Base-by-base conservation (phyloP, 2,113 vertebrate species). In the Rhinolophus ferrumequinum region DNA sequence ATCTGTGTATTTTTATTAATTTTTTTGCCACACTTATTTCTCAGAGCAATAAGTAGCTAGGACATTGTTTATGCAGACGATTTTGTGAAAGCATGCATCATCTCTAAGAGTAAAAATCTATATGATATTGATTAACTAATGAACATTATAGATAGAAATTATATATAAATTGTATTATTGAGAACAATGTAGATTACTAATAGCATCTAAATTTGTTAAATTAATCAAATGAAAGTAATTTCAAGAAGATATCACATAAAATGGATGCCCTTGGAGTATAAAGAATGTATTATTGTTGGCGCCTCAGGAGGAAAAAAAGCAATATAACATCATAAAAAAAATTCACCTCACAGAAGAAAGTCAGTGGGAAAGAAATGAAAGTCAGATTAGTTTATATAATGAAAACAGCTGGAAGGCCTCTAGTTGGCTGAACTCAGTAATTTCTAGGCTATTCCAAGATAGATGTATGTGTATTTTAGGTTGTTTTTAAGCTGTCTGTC, bases 301-400 rank as follows among this genome's bases (percentile, higher is more conserved):
- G 76, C 88, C 93, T 92, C 76, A 13, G 82, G 88, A 95, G 69
- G 38, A 79, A 91, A 90, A 44, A 47, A 75, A 94, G 50, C 88
- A 96, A 87, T 96, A 92, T 84, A 83, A 73, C 88, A 90, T 77
- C 67, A 88, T 79, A 58, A 93, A 95, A 90, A 96, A 96, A 95
- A 89, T 30, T 82, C 35, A 97, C 90, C 58, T 95, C 69, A 22
- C 54, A 83, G 75, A 87, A 96, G 83, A 92, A 96, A 97, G 90
- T 90, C 96, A 94, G 90, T 97, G 88, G 94, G 91, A 94, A 92
- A 96, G 94, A 97, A 97, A 96, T 96, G 84, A 95, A 96, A 95
- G 88, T 94, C 69, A 95, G 69, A 95, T 95, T 97, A 87, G 84
- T 95, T 97, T 96, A 94, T 90, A 90, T 95, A 94, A 44, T 76